These are phyloP conservation scores for Trichechus manatus DNA, from an alignment of 2,113 vertebrate genomes.

Conservation along the genomic window DNA sequence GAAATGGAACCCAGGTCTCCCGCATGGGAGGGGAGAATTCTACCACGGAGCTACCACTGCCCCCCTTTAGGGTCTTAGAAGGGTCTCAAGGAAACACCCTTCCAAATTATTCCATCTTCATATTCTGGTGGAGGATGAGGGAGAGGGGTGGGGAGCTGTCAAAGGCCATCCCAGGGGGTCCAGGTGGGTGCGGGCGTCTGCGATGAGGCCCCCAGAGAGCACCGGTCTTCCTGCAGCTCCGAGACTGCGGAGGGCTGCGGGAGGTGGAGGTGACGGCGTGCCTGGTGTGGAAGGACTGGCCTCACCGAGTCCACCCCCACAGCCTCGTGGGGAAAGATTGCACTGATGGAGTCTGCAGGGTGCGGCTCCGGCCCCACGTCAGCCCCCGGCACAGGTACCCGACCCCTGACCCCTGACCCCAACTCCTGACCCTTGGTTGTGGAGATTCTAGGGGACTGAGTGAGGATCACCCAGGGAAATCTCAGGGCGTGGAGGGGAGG, in stretches of 20 bases:
- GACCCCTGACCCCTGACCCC: not conserved
- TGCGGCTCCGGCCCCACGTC: conserved; percentile 90
- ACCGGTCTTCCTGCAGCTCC: conserved; percentile 80
- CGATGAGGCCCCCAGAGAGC: not conserved
- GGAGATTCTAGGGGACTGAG: not conserved
- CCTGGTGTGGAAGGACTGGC: conserved; percentile 95
- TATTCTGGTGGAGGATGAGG: not conserved
- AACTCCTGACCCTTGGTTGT: not conserved
- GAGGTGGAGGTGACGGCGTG: conserved; percentile 92
- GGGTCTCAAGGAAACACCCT: not conserved
- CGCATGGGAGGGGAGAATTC: too few species aligned
- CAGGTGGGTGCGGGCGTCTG: not conserved
- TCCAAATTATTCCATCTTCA: not conserved
- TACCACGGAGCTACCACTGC: too few species aligned
- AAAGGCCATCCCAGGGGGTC: not conserved
- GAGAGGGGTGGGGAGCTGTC: too few species aligned
- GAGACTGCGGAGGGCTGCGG: conserved; percentile 87
- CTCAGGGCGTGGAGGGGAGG: not conserved
- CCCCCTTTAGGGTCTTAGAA: not conserved
- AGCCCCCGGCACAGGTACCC: conserved; percentile 92
- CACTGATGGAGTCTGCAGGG: conserved; percentile 89
- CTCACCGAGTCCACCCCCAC: conserved; percentile 95
- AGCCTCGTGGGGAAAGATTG: conserved; percentile 98
- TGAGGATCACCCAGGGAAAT: not conserved
- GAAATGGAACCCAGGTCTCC: too few species aligned